Conservation (phyloP, 2,888 invertebrate genomes). For the Polyommatus icarus region DNA sequence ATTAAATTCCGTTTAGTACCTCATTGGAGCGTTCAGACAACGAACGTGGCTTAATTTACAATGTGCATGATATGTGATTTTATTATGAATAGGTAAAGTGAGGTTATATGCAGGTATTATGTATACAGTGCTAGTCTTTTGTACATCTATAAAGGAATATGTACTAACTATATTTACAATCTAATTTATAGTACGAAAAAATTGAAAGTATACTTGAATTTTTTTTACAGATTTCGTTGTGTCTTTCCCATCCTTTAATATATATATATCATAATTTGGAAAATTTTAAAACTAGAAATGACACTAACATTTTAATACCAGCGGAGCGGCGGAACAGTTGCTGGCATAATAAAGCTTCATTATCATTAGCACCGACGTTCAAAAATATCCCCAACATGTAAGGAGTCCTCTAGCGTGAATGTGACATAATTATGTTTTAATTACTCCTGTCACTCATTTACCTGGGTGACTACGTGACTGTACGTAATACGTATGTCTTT, state of each 20-base stretch:
- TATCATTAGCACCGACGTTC: not conserved
- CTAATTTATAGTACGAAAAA: no score
- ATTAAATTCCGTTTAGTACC: not conserved
- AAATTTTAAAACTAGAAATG: not conserved
- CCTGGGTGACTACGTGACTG: not conserved
- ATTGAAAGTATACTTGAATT: no score
- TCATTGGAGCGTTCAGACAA: not conserved
- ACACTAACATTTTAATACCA: not conserved
- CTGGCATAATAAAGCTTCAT: slow-evolving; percentile 8
- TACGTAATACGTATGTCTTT: not conserved
- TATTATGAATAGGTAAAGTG: no score
- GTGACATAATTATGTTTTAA: slow-evolving; percentile 21
- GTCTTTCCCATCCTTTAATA: no score
- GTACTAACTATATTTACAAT: no score
- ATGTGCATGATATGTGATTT: not conserved
- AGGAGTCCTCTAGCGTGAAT: not conserved
- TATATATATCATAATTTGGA: not conserved
- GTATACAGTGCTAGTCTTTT: no score
- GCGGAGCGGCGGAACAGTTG: not conserved
- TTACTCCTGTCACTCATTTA: slow-evolving; percentile 3
- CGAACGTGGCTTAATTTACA: not conserved
- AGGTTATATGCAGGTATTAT: no score
- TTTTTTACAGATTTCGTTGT: no score
- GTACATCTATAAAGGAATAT: no score
- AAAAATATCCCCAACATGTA: slow-evolving; percentile 1